Evolutionary conservation across 2,113 vertebrate species (phyloP), one percentile per base, ranked within the genome.

Genomic region (Anhinga anhinga): DNA sequence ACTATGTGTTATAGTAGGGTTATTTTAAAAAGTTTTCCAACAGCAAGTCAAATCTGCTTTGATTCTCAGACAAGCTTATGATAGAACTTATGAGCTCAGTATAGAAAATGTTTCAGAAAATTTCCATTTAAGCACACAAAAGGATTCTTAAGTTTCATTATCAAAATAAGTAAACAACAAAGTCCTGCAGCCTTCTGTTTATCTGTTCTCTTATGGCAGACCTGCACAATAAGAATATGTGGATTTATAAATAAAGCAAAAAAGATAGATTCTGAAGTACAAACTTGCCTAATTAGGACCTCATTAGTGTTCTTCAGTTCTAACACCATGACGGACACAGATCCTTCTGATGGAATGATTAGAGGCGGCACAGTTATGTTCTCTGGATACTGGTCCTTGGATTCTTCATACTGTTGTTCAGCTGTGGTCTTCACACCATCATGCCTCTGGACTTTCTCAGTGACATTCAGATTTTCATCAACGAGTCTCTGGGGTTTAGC

Each of bases 261-360:
- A 34, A 55, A 55, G 11, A 83, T 67, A 59, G 11, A 83, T 67
- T 59, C 38, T 82, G 82, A 96, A 95, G 91, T 38, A 72, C 32
- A 77, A 92, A 97, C 98, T 93, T 97, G 98, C 99, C 99, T 98
- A 94, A 99, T 96, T 49, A 99, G 98, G 27, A 99, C 98, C 23
- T 98, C 98, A 67, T 98, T 98, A 69, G 99, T 98, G 92, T 97
- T 98, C 82, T 94, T 98, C 72, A 98, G 91, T 70, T 99, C 98
- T 79, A 99, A 97, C 67, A 99, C 98, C 94, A 99, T 95, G 25
- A 99, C 98, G 7, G 99, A 99, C 2, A 99, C 98, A 53, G 98
- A 99, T 58, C 98, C 98, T 91, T 99, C 98, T 0, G 97, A 96
- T 1, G 99, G 99, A 66, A 98, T 96, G 58, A 94, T 61, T 84